These are phyloP conservation scores for Aviceda subcristata DNA, from an alignment of 2,113 vertebrate species.

Conservation along the genomic window DNA sequence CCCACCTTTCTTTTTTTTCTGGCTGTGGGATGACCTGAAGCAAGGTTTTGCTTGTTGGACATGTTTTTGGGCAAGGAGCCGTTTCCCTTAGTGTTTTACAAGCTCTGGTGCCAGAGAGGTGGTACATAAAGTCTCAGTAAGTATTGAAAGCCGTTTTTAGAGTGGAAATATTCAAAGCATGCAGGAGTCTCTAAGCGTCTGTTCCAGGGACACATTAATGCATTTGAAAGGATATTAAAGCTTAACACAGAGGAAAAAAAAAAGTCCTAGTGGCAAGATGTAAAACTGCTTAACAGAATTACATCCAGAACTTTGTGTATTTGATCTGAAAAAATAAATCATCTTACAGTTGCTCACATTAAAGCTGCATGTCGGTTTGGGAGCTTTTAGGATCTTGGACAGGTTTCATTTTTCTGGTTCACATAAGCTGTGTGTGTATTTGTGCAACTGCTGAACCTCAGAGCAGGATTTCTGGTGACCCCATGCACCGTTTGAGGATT, in stretches of 20 bases:
- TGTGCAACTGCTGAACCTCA: slow-evolving; percentile 23
- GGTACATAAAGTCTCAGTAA: slow-evolving; percentile 56
- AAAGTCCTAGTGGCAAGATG: slow-evolving; percentile 73
- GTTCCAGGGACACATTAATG: slow-evolving; percentile 75
- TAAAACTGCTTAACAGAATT: slow-evolving; percentile 79
- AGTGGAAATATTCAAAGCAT: slow-evolving; percentile 78
- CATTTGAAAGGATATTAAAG: slow-evolving; percentile 80
- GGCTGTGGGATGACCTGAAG: slow-evolving; percentile 10
- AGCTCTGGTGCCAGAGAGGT: slow-evolving; percentile 58
- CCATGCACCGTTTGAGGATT: slow-evolving; percentile 3
- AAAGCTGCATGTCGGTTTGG: slow-evolving; percentile 59
- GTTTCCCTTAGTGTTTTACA: slow-evolving; percentile 64
- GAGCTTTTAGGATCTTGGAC: slow-evolving; percentile 55
- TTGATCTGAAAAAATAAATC: slow-evolving; percentile 67
- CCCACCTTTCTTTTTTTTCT: background rate
- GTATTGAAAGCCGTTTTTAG: slow-evolving; percentile 73
- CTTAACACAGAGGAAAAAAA: slow-evolving; percentile 67
- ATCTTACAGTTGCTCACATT: slow-evolving; percentile 63
- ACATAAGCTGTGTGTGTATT: background rate
- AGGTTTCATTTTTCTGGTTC: slow-evolving; percentile 59
- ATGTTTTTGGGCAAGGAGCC: slow-evolving; percentile 42
- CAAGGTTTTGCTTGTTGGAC: slow-evolving; percentile 26
- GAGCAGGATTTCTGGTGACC: slow-evolving; percentile 48
- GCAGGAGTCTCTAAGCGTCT: slow-evolving; percentile 69
- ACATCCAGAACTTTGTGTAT: slow-evolving; percentile 72